Base-by-base conservation (phyloP, 2,797 vertebrate genomes). In the Microcaecilia unicolor region DNA sequence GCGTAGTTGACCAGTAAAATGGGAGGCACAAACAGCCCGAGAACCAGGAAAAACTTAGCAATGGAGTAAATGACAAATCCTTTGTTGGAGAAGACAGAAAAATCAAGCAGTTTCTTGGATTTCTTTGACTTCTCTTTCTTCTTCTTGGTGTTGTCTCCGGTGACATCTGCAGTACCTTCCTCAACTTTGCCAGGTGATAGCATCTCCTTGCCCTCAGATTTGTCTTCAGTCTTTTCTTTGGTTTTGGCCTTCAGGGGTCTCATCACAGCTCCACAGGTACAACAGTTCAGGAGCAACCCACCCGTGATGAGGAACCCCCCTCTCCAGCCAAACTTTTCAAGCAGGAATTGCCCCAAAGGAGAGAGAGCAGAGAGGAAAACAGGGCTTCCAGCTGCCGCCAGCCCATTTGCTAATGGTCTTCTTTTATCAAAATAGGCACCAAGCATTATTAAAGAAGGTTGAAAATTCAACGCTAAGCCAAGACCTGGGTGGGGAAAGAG, bases 251-350 rank as follows among this genome's bases (percentile, higher is more conserved):
- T 37, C 19, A 81, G 53, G 3, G 83, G 83, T 48, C 85, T 80
- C 85, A 88, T 85, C 40, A 87, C 61, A 1, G 84, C 83, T 6
- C 78, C 84, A 35, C 85, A 86, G 4, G 76, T 76, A 44, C 86
- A 88, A 62, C 84, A 86, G 41, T 88, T 81, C 46, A 87, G 74
- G 49, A 88, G 70, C 31, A 87, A 72, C 13, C 79, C 85, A 2
- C 83, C 86, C 57, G 84, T 79, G 38, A 88, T 84, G 36, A 88
- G 77, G 49, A 88, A 85, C 28, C 82, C 84, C 23, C 85, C 84
- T 48, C 84, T 63, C 86, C 86, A 85, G 32, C 83, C 82, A 41
- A 83, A 88, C 28, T 34, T 68, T 52, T 85, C 69, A 21, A 81
- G 61, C 30, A 88, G 67, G 33, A 70, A 48, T 58, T 88, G 85